phyloP scores from a whole-genome alignment of 2,113 vertebrate genomes.

The Syrmaticus mikado region DNA sequence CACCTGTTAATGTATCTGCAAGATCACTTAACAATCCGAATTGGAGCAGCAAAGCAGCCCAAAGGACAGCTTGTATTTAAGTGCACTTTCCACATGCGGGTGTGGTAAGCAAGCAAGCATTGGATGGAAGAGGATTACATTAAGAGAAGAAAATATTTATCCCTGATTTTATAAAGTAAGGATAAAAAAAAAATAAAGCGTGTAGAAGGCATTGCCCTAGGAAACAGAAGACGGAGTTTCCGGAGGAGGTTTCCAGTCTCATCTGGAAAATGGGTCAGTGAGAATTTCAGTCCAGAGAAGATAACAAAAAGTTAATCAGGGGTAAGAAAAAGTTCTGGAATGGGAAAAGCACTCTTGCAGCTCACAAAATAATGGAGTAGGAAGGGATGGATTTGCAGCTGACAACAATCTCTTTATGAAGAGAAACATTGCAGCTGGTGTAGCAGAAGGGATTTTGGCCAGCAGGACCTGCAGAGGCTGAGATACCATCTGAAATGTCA shows the following conservation, averaged over 20 bases:
- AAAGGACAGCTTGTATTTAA: not conserved
- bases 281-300: not conserved
- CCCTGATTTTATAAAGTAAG: not conserved
- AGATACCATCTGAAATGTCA: not conserved
- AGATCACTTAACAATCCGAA: not conserved
- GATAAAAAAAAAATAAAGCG: not conserved
- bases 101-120: not conserved
- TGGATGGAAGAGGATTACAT: not conserved
- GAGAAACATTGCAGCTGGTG: not conserved
- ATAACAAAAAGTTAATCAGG: not conserved
- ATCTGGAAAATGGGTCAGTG: not conserved
- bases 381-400: not conserved
- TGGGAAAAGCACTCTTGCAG: not conserved
- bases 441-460: not conserved
- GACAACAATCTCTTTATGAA: not conserved
- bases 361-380: not conserved
- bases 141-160: not conserved
- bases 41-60: not conserved
- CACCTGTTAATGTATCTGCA: not conserved
- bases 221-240: not conserved
- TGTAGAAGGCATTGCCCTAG: not conserved
- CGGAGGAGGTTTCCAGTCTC: not conserved
- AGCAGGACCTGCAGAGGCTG: not conserved
- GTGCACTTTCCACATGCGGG: not conserved
- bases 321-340: not conserved